Evolutionary conservation across 2,888 invertebrate genomes (phyloP), one percentile per base, ranked within the genome.

Genomic region (Ochlodes sylvanus): DNA sequence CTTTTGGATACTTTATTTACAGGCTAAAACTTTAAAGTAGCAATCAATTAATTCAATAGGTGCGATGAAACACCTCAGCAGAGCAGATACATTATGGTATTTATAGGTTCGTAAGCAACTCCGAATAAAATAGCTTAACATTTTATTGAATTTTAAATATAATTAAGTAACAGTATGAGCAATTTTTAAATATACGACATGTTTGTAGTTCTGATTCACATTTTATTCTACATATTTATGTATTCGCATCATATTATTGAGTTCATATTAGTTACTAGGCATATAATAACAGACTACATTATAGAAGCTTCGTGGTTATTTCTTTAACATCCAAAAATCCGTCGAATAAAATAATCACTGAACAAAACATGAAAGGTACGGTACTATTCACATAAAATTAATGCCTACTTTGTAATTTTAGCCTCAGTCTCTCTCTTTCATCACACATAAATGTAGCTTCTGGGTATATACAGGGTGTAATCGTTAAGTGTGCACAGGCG

Each of bases 1-100:
- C 71, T 73, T 70, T 73, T 75, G 76, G 75, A 70, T 75, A 69
- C 75, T 83, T 85, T 76, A 76, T 75, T 75, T 76, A 75, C 75
- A 76, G 64, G 62, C 44, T 69, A 63, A 54, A 63, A 55, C 38
- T 63, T 41, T 38, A 54, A 42, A 27, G 42, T 55, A 63, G 54
- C 42, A 55, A 42, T 55, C 21, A 52, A 62, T 42, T 15, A 52
- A 15, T 27, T 10, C 15, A 21, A 21, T 19, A 42, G 41, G 42
- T 44, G 55, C 56, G n/a, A 32, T 44, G 38, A 38, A 12, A 32
- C 42, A 55, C 63, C 17, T 17, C 6, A 63, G 44, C 32, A 44
- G 27, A 56, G 44, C 55, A 32, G 55, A 34, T 52, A 61, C 47
- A 61, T 47, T 17, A 47, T 15, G 52, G 21, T 52, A 47, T 17